phyloP scores from a whole-genome alignment of 2,113 vertebrate genomes.

The Lamprologus callipterus region DNA sequence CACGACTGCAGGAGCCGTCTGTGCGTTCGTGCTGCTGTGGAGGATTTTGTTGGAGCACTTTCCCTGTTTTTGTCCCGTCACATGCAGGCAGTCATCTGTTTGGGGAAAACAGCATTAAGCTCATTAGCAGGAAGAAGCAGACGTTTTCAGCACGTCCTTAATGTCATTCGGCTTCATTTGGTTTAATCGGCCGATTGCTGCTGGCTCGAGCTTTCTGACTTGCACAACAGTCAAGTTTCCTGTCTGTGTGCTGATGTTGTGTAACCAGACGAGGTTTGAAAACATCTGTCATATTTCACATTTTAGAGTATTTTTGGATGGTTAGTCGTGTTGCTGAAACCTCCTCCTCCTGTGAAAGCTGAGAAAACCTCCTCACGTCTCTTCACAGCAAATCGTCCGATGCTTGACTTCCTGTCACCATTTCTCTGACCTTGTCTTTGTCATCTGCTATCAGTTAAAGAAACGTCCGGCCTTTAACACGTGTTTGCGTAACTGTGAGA shows the following conservation, averaged over 20 bases:
- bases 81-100: neutral
- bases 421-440: neutral
- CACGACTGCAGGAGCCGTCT: neutral
- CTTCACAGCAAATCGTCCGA: neutral
- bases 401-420: neutral
- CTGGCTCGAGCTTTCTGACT: neutral
- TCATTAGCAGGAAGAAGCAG: neutral
- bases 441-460: neutral
- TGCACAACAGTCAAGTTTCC: neutral
- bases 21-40: fast-evolving
- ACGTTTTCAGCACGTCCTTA: neutral
- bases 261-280: neutral
- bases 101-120: neutral
- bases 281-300: neutral
- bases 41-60: neutral
- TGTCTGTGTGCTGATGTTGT: neutral
- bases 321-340: neutral
- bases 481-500: neutral
- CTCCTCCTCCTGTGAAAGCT: neutral
- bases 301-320: neutral
- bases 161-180: neutral
- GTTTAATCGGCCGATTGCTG: neutral
- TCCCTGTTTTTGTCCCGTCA: neutral
- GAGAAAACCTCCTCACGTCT: neutral
- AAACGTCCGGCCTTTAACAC: neutral